Evolutionary conservation across 2,113 vertebrate genomes (phyloP), one percentile per base, ranked within the genome.

Genomic region (Chelonoidis abingdonii): DNA sequence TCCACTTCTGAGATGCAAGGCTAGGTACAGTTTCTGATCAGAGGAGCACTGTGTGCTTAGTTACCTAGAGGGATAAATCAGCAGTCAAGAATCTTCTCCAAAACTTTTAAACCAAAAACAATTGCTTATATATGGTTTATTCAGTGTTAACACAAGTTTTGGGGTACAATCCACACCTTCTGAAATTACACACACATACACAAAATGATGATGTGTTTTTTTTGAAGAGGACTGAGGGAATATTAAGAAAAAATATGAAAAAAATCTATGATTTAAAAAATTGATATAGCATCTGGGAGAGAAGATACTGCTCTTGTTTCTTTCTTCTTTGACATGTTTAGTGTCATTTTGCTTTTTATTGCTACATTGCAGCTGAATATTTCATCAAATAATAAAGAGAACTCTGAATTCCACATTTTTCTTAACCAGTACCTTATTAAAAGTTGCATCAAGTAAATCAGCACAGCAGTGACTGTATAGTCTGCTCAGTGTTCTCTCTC

Each of bases 1-100:
- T 93, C 50, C 44, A 44, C 82, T 95, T 96, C 83, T 87, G 76
- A 50, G 86, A 53, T 49, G 56, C 72, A 80, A 79, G n/a, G 62
- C 84, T 88, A 44, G 53, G 47, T 79, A 1, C 19, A 49, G 89
- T 17, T 27, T 9, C 9, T 91, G 53, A 89, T 72, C 14, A 83
- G 92, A 92, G 79, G 57, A 65, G 82, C 69, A 25, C 16, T 21
- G 10, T 53, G 47, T 82, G n/a, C 29, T 88, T 94, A 22, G 76
- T 96, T 88, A 83, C 87, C 85, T 88, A 35, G 80, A 49, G 49
- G 35, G 10, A 72, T 35, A 24, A 72, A 84, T 59, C 62, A 59
- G 49, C 84, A 83, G 24, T 76, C 50, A 91, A 89, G 41, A 35
- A 89, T 31, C 24, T 38, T 27, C 92, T 35, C 53, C 69, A 52